Evolutionary conservation across 92 coral and sea anemone genomes (phyloP).

Genomic region (Epizoanthus fatuus): DNA sequence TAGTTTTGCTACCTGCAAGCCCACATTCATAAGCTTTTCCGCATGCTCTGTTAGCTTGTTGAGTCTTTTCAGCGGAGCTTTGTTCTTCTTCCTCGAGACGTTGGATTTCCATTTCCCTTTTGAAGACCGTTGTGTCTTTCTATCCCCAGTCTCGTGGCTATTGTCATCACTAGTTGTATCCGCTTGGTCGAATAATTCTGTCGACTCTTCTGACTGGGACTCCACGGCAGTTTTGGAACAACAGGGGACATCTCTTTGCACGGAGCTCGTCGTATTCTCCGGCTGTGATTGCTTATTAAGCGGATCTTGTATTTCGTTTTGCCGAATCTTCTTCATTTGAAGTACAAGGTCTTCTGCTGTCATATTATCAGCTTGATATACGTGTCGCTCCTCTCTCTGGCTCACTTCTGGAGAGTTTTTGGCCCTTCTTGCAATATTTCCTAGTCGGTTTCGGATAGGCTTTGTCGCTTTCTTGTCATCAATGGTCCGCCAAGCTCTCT

Average conservation of each 20-base stretch:
- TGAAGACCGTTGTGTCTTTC: not conserved
- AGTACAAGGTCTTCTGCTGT: slow-evolving; percentile 33
- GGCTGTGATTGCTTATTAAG: not conserved
- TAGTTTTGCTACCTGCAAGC: slow-evolving; percentile 30
- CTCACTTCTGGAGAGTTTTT: not conserved
- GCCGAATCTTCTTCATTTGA: slow-evolving; percentile 17
- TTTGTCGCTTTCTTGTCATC: slow-evolving; percentile 22
- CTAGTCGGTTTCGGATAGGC: slow-evolving; percentile 29
- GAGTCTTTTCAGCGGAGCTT: not conserved
- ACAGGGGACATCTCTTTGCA: not conserved
- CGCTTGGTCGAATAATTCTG: too few relatives aligned
- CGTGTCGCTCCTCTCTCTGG: slow-evolving; percentile 18
- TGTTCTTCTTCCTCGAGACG: not conserved
- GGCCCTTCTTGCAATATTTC: slow-evolving; percentile 19
- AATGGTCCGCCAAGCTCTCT: slow-evolving; percentile 1
- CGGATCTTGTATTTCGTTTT: slow-evolving; percentile 10
- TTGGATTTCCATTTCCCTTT: not conserved
- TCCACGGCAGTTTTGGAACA: not conserved
- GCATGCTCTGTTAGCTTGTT: slow-evolving; percentile 6
- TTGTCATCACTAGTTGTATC: too few relatives aligned
- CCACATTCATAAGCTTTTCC: slow-evolving; percentile 24
- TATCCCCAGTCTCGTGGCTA: too few relatives aligned
- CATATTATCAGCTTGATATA: not conserved
- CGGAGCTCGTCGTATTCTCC: not conserved
- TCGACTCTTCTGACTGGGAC: too few relatives aligned